These are phyloP conservation scores for Trachops cirrhosus DNA, from an alignment of 2,797 vertebrate genomes.

Conservation along the genomic window DNA sequence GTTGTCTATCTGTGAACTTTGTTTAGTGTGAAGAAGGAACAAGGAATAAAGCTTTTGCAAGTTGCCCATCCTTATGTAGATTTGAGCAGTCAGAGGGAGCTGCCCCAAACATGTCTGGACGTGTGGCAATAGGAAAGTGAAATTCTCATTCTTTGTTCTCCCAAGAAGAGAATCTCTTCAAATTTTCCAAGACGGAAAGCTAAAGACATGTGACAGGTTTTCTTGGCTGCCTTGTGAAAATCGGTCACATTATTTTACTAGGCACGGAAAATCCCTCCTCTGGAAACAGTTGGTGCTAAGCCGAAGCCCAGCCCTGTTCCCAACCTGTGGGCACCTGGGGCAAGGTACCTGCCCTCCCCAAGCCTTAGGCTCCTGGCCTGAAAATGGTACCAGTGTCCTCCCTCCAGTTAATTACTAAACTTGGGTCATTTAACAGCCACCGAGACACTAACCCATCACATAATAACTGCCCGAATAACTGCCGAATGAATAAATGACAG, in stretches of 20 bases:
- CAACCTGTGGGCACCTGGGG: neutral
- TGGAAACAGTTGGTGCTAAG: neutral
- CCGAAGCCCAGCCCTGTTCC: neutral
- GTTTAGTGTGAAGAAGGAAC: conserved; percentile 5
- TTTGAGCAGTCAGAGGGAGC: neutral
- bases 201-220: neutral
- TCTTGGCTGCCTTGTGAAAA: neutral
- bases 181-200: neutral
- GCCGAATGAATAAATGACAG: neutral
- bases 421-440: neutral
- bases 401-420: neutral
- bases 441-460: neutral
- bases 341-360: neutral
- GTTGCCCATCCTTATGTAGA: neutral
- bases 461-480: neutral
- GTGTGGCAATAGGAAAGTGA: neutral
- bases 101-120: neutral
- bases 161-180: conserved; percentile 6
- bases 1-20: neutral
- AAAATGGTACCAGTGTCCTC: neutral
- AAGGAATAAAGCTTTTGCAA: neutral
- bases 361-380: neutral
- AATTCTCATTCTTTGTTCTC: neutral
- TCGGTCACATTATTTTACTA: neutral
- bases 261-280: neutral